Percentiles rank a stretch among this genome's conserved stretches.
These are phyloP conservation scores for Timema cristinae DNA, from an alignment of 2,888 invertebrate species.

Conservation along the genomic window DNA sequence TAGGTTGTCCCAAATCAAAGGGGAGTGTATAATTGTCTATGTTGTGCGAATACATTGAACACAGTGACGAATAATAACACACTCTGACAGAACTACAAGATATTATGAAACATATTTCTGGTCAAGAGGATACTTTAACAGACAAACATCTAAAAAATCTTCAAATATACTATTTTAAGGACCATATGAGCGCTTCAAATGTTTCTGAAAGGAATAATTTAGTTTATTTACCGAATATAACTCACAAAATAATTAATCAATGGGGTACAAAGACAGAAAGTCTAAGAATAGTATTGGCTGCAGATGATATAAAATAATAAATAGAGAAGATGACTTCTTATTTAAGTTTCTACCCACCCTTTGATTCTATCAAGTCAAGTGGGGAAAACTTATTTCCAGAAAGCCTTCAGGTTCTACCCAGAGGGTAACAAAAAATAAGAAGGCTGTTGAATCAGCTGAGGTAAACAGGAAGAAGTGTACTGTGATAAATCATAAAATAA, in stretches of 20 bases:
- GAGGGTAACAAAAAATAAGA: too few relatives aligned
- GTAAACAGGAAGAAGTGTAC: too few relatives aligned
- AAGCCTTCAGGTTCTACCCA: background rate
- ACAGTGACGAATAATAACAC: background rate
- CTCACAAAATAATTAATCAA: background rate
- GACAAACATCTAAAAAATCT: background rate
- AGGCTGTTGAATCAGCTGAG: too few relatives aligned
- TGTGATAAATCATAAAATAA: too few relatives aligned
- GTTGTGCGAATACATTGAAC: background rate
- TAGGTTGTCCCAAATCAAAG: background rate
- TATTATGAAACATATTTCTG: background rate
- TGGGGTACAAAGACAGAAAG: constrained; percentile 2
- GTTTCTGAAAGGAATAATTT: background rate
- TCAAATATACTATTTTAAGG: background rate
- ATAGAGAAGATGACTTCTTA: background rate
- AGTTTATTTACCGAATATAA: background rate
- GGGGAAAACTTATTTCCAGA: constrained; percentile 1
- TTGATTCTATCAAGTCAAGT: background rate
- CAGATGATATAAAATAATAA: background rate
- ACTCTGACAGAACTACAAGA: background rate
- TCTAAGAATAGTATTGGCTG: background rate
- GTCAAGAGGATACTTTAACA: constrained; percentile 3
- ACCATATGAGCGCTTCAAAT: background rate
- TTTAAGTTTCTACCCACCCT: background rate
- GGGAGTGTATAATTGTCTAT: background rate